Conservation (phyloP, 2,888 invertebrate species). For the Rotaria macrura region DNA sequence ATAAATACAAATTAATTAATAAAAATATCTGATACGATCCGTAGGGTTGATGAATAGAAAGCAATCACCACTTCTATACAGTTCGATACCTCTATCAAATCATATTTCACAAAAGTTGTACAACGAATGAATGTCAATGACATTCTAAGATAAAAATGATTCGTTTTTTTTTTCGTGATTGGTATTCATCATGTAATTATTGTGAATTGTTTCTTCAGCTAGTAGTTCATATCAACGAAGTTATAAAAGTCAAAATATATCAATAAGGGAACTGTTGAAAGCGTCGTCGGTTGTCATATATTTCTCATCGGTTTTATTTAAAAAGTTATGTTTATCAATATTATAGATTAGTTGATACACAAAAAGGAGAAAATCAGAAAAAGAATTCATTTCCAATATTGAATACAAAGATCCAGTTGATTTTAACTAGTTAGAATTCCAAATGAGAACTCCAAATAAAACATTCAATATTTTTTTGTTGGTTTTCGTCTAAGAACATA, state of each 20-base stretch:
- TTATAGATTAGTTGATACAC: too few relatives aligned
- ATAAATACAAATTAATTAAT: too few relatives aligned
- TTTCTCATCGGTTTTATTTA: background rate
- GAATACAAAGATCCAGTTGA: background rate
- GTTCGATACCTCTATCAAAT: too few relatives aligned
- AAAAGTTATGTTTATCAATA: background rate
- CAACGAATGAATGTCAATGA: background rate
- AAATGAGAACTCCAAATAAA: background rate
- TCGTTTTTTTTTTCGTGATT: background rate
- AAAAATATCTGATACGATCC: too few relatives aligned
- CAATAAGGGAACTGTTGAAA: too few relatives aligned
- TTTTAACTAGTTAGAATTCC: background rate
- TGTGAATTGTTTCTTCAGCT: background rate
- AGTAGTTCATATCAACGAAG: too few relatives aligned
- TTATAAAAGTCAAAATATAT: too few relatives aligned
- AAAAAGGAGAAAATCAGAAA: background rate
- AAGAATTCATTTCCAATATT: background rate
- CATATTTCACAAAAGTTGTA: too few relatives aligned
- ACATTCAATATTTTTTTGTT: background rate
- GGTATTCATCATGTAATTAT: background rate
- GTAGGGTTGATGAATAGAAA: too few relatives aligned
- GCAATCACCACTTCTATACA: too few relatives aligned
- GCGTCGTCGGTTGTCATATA: too few relatives aligned
- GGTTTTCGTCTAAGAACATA: background rate
- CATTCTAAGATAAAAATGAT: background rate